phyloP scores from a whole-genome alignment of 2,113 vertebrate species.

The Chionis minor region DNA sequence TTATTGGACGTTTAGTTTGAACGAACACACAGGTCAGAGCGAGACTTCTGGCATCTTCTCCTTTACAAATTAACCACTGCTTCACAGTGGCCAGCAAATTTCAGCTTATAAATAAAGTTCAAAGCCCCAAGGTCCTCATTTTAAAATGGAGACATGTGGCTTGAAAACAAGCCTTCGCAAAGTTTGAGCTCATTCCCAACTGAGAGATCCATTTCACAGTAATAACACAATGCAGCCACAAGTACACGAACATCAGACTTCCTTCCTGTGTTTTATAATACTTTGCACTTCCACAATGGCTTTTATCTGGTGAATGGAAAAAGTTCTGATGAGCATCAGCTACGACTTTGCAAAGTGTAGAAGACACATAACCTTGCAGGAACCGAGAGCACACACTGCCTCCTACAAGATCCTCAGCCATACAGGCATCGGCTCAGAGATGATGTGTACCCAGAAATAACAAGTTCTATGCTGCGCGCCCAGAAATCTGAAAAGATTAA shows the following conservation, averaged over 20 bases:
- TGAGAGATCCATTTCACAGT: constrained; percentile 49
- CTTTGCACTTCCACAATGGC: neutral
- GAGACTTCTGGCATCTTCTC: constrained; percentile 45
- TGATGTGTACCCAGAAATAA: neutral
- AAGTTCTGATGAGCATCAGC: constrained; percentile 15
- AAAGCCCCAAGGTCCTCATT: constrained; percentile 28
- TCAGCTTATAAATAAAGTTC: constrained; percentile 60
- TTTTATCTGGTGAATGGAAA: constrained; percentile 30
- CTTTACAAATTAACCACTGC: constrained; percentile 26
- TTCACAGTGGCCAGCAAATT: constrained; percentile 38
- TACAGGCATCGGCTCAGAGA: neutral
- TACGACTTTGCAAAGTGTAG: neutral
- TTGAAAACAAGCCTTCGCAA: constrained; percentile 22
- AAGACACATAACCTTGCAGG: neutral
- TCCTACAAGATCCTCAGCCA: neutral
- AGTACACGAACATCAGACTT: neutral
- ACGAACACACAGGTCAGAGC: neutral
- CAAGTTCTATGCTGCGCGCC: neutral
- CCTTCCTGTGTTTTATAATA: constrained; percentile 34
- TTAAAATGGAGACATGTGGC: constrained; percentile 38
- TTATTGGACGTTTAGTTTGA: constrained; percentile 52
- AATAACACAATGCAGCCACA: neutral
- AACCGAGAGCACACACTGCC: neutral
- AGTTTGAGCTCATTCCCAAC: constrained; percentile 37
- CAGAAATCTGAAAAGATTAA: neutral